Evolutionary conservation across 2,888 invertebrate genomes (phyloP), one percentile per base, ranked within the genome.

Genomic region (Deilephila porcellus): DNA sequence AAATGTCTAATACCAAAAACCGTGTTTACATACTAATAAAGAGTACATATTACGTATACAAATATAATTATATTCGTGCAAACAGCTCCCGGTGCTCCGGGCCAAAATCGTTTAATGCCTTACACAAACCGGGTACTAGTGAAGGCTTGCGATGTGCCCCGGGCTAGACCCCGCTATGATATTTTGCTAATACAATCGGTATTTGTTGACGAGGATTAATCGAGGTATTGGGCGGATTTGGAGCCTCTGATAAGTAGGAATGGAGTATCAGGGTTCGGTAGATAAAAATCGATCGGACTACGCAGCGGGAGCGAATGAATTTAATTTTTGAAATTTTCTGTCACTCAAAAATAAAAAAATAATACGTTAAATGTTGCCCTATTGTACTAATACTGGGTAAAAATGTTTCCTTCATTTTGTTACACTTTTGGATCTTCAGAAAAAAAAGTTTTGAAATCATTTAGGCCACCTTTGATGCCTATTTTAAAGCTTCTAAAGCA

Each of bases 51-150:
- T 70, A 72, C 72, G 63, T 76, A n/a, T 29, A 34, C 74, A 80
- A 81, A 80, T 75, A 78, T 79, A 79, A 78, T 78, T 81, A 79
- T 76, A 75, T 60, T 64, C 52, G 70, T 60, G 52, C 77, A 80
- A 76, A 81, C 73, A 75, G 32, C 63, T 71, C 45, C 7, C 53
- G 53, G 37, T 76, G 72, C 73, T 73, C 71, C 32, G 60, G 74
- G 72, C 74, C 73, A 74, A 53, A 60, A 73, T 73, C 70, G 63
- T 71, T 78, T 73, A 75, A 78, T 75, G 75, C 71, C 52, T 74
- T 73, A 7, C 5, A 60, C 76, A 76, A 76, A 80, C 74, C 32
- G 60, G 71, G 74, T 72, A 32, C 63, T 29, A n/a, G 63, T 34
- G 20, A 56, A 72, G 53, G 62, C 63, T n/a, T 56, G 53, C 63